phyloP scores from a whole-genome alignment of 1,140 invertebrate genomes.

The Macrobrachium nipponense region DNA sequence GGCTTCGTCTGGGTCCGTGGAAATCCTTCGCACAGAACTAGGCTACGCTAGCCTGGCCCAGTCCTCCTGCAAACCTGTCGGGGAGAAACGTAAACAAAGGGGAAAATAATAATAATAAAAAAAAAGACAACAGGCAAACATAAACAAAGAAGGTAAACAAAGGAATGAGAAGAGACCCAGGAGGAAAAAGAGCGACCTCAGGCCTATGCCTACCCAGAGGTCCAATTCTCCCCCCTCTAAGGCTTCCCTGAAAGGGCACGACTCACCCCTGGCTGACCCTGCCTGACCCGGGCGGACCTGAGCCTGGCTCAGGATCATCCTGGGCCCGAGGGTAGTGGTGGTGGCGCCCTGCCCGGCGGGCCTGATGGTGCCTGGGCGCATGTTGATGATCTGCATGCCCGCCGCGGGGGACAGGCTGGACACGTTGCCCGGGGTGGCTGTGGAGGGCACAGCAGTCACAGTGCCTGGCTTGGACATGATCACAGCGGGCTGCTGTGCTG shows the following conservation, averaged over 20 bases:
- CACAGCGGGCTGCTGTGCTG: conserved; percentile 51
- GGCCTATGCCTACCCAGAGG: no score
- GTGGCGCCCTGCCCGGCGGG: conserved; percentile 47
- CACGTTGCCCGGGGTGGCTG: conserved; percentile 40
- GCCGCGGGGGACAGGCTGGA: conserved; percentile 36
- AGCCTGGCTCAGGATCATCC: conserved; percentile 54
- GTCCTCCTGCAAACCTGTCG: neutral
- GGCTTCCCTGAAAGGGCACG: no score
- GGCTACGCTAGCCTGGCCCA: no score
- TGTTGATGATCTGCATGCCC: conserved; percentile 57
- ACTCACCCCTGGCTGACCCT: conserved; percentile 54
- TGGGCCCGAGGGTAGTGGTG: conserved; percentile 27
- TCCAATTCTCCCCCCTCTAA: no score
- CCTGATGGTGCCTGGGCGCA: conserved; percentile 52
- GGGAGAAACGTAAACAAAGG: neutral
- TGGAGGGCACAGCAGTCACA: conserved; percentile 53
- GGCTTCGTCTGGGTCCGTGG: no score
- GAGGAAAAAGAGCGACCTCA: no score
- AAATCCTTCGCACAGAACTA: no score
- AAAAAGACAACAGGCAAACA: neutral
- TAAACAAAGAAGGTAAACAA: neutral
- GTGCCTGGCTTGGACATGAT: conserved; percentile 60
- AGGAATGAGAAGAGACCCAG: no score
- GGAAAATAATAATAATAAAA: no score
- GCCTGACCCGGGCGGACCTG: conserved; percentile 49